A percentile compares a stretch with the other conserved stretches of the same genome.
Conservation (phyloP, 2,888 invertebrate species). For the Incurvaria masculella region DNA sequence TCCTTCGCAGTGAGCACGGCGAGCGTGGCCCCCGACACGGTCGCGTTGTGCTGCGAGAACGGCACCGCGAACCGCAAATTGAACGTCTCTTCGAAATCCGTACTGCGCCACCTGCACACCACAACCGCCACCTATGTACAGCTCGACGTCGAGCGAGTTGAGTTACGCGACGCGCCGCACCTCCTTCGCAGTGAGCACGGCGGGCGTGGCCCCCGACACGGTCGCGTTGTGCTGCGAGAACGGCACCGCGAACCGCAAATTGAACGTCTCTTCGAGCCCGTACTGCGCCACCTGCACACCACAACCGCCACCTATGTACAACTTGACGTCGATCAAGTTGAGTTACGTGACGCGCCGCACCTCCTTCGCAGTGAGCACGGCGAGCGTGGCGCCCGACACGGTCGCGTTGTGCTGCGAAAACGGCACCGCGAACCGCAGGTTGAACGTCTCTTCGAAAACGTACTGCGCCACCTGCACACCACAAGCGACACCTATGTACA, state of each 20-base stretch:
- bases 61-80: constrained; percentile 86
- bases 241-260: constrained; percentile 68
- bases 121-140: too few relatives aligned
- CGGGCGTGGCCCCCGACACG: constrained; percentile 78
- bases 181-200: constrained; percentile 69
- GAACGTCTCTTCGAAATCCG: constrained; percentile 92
- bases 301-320: too few relatives aligned
- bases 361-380: constrained; percentile 71
- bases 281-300: too few relatives aligned
- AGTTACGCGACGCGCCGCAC: constrained; percentile 71
- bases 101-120: constrained; percentile 74
- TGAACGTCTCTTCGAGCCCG: constrained; percentile 86
- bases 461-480: constrained; percentile 74
- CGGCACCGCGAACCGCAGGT: constrained; percentile 82
- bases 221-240: constrained; percentile 89
- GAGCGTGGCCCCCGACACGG: constrained; percentile 80
- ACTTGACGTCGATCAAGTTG: constrained; percentile 87
- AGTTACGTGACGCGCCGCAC: constrained; percentile 71
- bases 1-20: constrained; percentile 73
- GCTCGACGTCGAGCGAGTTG: constrained; percentile 87
- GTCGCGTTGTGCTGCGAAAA: constrained; percentile 93
- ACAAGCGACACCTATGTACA: constrained; percentile 69
- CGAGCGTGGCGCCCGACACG: constrained; percentile 78
- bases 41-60: constrained; percentile 90
- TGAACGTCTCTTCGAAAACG: constrained; percentile 93